Base-by-base conservation (phyloP, 2,113 vertebrate genomes). In the Mystacornis crossleyi region DNA sequence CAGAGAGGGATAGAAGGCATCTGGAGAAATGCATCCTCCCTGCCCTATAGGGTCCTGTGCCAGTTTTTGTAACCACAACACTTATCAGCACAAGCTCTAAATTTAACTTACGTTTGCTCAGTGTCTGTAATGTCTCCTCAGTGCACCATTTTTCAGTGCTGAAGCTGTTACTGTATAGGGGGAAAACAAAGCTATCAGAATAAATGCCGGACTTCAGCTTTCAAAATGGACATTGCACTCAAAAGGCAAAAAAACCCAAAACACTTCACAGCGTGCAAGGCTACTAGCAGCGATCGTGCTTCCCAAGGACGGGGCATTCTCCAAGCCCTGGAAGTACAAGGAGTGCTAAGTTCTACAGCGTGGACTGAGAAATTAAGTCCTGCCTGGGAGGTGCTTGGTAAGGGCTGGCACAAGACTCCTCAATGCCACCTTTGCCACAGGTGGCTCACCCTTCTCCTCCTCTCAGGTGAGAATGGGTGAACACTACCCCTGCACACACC, bases 361-460 rank as follows among this genome's bases (percentile, higher is more conserved):
- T 0, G 1, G 4, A n/a, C 29, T 1, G 3, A 15, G 62, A 93
- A 79, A 19, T 12, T 4, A 33, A 23, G 13, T 13, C 47, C 29
- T 45, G 18, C 19, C 82, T 21, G 20, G 1, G 19, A 48, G 16
- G 40, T 26, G n/a, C 24, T 33, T 31, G 18, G 47, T 16, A 53
- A 70, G 69, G 36, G 40, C 43, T 61, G 31, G 25, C 72, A 45
- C 28, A 60, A 28, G 26, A 69, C 71, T 54, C 20, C 6, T 23
- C 25, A 29, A 2, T 4, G 15, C 33, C 48, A 24, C 14, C 50
- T 61, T 18, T 50, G 33, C 34, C 29, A 58, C 17, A 26, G 31
- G n/a, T 23, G 33, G 33, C 26, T 47, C 15, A 12, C 3, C 38
- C 31, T 50, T 42, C 38, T 38, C 54, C 47, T 33, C 5, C 10